A percentile compares a stretch with the other conserved stretches of the same genome.
Evolutionary conservation across 64 coral and sea anemone genomes (phyloP).

Genomic region (Montipora efflorescens): DNA sequence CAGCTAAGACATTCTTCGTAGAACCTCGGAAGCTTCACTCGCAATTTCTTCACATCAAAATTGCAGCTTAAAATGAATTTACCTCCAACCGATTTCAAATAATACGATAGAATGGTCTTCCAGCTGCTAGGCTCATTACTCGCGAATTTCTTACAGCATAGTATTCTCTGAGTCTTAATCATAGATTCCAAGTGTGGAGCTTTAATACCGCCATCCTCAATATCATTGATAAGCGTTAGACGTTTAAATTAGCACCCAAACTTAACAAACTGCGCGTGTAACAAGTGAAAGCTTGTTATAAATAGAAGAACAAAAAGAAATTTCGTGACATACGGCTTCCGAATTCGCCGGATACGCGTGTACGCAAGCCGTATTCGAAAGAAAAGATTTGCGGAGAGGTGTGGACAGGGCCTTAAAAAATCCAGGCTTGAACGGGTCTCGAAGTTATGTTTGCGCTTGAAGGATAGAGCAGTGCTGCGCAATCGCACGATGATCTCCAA

Average conservation of each 20-base stretch:
- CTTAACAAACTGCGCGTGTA: no score
- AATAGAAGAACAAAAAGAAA: no score
- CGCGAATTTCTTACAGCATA: slow-evolving; percentile 16
- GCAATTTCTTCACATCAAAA: slow-evolving; percentile 9
- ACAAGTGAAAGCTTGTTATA: no score
- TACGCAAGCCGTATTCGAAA: no score
- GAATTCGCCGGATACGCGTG: no score
- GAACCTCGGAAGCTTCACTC: slow-evolving; percentile 23
- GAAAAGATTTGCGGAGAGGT: no score
- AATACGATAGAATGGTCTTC: slow-evolving; percentile 7
- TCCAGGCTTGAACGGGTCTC: no score
- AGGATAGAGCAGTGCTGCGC: no score
- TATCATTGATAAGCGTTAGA: background rate
- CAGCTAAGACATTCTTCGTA: slow-evolving; percentile 10
- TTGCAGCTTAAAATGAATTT: slow-evolving; percentile 16
- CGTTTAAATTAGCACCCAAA: background rate
- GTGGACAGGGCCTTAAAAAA: no score
- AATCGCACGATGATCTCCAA: no score
- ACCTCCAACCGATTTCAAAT: slow-evolving; percentile 20
- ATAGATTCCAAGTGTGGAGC: slow-evolving; percentile 18
- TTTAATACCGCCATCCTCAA: slow-evolving; percentile 36
- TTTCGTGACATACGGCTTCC: no score
- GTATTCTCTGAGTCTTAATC: slow-evolving; percentile 26
- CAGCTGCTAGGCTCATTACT: background rate
- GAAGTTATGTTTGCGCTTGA: no score